A percentile compares a stretch with the other conserved stretches of the same genome.
phyloP scores from a whole-genome alignment of 2,113 vertebrate species.

The Stegostoma tigrinum region DNA sequence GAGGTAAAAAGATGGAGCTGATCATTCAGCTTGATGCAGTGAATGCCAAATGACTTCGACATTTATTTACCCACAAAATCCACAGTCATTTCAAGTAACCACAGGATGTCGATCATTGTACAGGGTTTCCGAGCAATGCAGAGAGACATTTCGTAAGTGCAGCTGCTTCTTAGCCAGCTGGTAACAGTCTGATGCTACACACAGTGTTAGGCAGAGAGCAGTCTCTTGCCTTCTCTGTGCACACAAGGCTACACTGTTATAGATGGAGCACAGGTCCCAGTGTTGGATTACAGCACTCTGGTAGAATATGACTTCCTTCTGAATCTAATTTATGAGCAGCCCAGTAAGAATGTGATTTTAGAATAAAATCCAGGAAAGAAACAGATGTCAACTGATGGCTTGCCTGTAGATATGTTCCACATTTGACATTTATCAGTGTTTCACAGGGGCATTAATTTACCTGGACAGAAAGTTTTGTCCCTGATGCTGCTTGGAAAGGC shows the following conservation, averaged over 20 bases:
- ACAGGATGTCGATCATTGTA: background rate
- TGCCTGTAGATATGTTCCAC: background rate
- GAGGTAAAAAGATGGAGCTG: background rate
- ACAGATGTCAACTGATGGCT: background rate
- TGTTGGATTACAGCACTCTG: background rate
- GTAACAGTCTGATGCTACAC: background rate
- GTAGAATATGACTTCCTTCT: background rate
- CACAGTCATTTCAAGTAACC: background rate
- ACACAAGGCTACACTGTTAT: background rate
- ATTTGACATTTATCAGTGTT: background rate
- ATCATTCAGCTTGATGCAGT: background rate
- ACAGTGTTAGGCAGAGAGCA: background rate
- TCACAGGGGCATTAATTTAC: background rate
- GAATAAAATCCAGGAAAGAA: background rate
- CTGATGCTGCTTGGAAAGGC: background rate
- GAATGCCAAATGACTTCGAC: background rate
- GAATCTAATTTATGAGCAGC: background rate
- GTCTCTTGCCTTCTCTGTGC: background rate
- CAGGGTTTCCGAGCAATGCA: background rate
- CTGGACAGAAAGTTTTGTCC: too few relatives aligned
- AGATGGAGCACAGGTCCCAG: conserved; percentile 22
- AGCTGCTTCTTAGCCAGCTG: background rate
- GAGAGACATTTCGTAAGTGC: background rate
- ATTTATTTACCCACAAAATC: background rate
- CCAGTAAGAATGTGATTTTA: background rate